Base-by-base conservation (phyloP, 2,113 vertebrate genomes). In the Protomyctophum bolini region DNA sequence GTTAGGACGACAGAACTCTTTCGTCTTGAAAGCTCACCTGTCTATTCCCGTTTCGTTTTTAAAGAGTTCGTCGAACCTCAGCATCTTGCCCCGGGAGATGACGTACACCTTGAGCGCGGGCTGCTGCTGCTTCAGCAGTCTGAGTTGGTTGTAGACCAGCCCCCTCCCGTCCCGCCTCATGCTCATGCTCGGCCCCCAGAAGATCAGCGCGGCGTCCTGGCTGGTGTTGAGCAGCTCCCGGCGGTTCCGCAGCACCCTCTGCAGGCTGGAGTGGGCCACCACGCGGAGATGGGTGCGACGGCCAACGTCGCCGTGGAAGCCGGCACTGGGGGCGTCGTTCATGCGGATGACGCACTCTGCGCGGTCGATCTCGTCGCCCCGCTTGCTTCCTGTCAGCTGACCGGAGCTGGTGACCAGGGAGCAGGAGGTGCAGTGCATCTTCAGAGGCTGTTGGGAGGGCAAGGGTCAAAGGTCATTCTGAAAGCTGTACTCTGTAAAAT, bases 151-250 rank as follows among this genome's bases (percentile, higher is more conserved):
- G 86, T 95, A 98, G 63, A 96, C 92, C 48, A 93, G 84, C 33
- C 96, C 97, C 85, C 94, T 96, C 8, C 96, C 96, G 2, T 97
- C 95, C 58, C 92, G 91, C 58, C 95, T 93, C 96, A 98, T 97
- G 90, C 94, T 93, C 90, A 88, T 95, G 91, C 93, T 95, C 0
- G 97, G 97, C 8, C 97, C 97, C 97, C 97, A 98, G 93, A 98
- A 97, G 89, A 98, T 94, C 87, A 97, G 97, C 77, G 95, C 94
- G 0, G 96, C 92, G 11, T 95, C 95, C 0, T 94, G 95, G 86
- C 95, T 97, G 48, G 84, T 89, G 0, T 96, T 97, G 52, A 98
- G 85, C 68, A 97, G 93, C 86, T 96, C 92, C 0, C 95, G 92
- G 29, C 93, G 94, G 62, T 93, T 95, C 4, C 86, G 88, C 55